Evolutionary conservation across 2,113 vertebrate species (phyloP), one percentile per base, ranked within the genome.

Genomic region (Gorsachius goisagi): DNA sequence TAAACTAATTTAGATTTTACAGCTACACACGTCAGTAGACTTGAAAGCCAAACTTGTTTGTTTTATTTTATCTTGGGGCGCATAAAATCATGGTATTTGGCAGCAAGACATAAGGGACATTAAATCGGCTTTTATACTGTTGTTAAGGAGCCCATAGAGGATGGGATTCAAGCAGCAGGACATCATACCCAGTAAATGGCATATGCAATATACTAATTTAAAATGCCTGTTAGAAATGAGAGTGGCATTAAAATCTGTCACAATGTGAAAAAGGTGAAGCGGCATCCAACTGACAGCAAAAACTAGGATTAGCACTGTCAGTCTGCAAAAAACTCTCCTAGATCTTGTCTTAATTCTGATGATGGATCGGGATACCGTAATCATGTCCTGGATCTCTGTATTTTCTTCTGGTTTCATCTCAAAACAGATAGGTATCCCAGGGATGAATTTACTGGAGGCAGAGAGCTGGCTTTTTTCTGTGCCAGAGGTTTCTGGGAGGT

Each of bases 271-370:
- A 62, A 99, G 96, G 85, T 99, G 98, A 56, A 99, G 98, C 14
- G 98, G 98, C 98, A 99, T 98, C 98, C 98, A 99, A 13, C 98
- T 98, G 44, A 99, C 96, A 3, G 98, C 98, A 75, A 98, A 98
- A 76, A 98, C 98, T 41, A 98, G 24, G 74, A 98, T 98, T 86
- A 99, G 53, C 26, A 98, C 63, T 26, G 98, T 98, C 88, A 98
- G 93, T 95, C 98, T 98, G 85, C 98, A 98, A 94, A 98, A 98
- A 55, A 98, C 98, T 72, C 96, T 97, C 28, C 98, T 97, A 10
- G 98, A 98, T 83, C 98, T 96, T 71, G 97, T 98, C 85, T 96
- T 98, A 62, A 98, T 97, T 82, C 98, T 97, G 39, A 93, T 90
- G 58, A 98, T 93, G 26, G 98, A 98, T 66, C 37, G 98, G n/a